Percentiles rank a stretch among this genome's conserved stretches.
Conservation (phyloP, 2,888 invertebrate species). For the Sarcophaga subvicina region DNA sequence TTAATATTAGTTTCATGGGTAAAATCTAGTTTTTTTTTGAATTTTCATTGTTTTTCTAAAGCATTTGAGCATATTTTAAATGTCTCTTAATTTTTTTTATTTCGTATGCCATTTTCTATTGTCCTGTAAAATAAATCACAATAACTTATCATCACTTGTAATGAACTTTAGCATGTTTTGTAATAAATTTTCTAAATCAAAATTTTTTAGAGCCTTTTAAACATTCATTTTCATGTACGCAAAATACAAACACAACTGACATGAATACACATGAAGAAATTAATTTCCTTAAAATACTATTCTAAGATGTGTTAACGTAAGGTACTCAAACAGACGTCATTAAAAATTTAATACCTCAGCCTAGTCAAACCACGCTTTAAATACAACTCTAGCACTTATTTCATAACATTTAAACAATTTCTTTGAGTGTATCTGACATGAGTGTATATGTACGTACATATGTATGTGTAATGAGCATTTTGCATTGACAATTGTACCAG, state of each 20-base stretch:
- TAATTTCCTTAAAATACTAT: too few species aligned
- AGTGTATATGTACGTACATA: not conserved
- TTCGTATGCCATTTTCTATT: not conserved
- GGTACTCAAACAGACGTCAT: too few species aligned
- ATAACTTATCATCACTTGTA: constrained; percentile 76
- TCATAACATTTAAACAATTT: not conserved
- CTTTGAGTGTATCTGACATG: not conserved
- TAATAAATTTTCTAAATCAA: constrained; percentile 79
- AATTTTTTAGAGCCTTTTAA: constrained; percentile 70
- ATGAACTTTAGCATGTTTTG: constrained; percentile 74
- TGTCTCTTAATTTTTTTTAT: not conserved
- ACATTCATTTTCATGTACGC: constrained; percentile 28
- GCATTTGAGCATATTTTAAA: not conserved
- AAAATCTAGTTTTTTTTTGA: too few species aligned
- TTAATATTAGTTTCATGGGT: too few species aligned
- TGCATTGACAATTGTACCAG: constrained; percentile 30
- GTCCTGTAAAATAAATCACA: constrained; percentile 74
- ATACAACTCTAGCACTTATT: not conserved
- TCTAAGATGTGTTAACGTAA: too few species aligned
- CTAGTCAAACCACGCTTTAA: not conserved
- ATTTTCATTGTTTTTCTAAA: too few species aligned
- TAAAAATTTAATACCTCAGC: not conserved
- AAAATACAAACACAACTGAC: constrained; percentile 5
- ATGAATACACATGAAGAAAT: constrained; percentile 37
- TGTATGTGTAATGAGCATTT: constrained; percentile 33